These are phyloP conservation scores for Chondrilla cf. caribensis DNA, from an alignment of 37 sponge, comb jelly and placozoan genomes.

Conservation along the genomic window DNA sequence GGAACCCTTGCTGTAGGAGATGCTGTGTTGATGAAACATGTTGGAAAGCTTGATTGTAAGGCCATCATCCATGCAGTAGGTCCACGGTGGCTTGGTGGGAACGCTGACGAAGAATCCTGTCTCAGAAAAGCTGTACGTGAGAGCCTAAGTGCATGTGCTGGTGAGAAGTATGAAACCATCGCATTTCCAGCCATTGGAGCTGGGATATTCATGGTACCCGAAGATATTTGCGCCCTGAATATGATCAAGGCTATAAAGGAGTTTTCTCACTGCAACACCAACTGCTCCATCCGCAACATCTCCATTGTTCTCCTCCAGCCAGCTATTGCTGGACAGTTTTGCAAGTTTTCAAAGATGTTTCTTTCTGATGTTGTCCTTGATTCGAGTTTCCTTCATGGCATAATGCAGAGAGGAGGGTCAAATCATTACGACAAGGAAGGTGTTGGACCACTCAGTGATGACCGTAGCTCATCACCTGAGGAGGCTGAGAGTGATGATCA, in stretches of 20 bases:
- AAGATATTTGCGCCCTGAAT: background rate
- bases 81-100: conserved; percentile 37
- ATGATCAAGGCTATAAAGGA: conserved; percentile 21
- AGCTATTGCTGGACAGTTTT: too few relatives aligned
- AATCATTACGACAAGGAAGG: too few relatives aligned
- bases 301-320: too few relatives aligned
- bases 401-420: too few relatives aligned
- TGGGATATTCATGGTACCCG: conserved; percentile 19
- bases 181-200: conserved; percentile 11
- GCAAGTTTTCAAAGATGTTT: too few relatives aligned
- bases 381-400: too few relatives aligned
- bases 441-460: too few relatives aligned
- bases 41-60: conserved; percentile 51
- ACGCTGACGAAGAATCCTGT: conserved; percentile 16
- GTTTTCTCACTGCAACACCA: background rate
- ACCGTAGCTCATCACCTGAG: too few relatives aligned
- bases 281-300: too few relatives aligned
- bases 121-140: conserved; percentile 18
- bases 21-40: conserved; percentile 39
- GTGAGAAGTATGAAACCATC: background rate
- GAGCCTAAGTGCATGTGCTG: background rate
- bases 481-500: too few relatives aligned
- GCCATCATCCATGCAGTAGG: conserved; percentile 67
- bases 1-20: conserved; percentile 44
- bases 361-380: too few relatives aligned